Base-by-base conservation (phyloP, 2,797 vertebrate species). In the Borostomias antarcticus region DNA sequence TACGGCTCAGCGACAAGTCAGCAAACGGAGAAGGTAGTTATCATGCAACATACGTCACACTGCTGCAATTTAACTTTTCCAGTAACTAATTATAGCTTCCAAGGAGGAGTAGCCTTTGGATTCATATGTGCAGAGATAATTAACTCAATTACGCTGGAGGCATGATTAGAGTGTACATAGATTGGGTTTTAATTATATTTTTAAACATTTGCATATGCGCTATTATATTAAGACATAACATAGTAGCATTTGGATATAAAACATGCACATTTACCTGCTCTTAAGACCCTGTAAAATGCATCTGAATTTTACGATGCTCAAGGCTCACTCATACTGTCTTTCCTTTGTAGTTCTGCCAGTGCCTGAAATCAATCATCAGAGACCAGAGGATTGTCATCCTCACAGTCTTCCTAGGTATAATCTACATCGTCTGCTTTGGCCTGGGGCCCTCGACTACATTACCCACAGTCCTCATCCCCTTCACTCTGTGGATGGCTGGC, bases 401-500 rank as follows among this genome's bases (percentile, higher is more conserved):
- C 17, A 88, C 94, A 0, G 85, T 87, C 32, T 76, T 94, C 15
- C 88, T 97, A 67, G 96, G 96, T 78, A 57, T 96, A 6, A 74
- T 86, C 17, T 93, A 91, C 23, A 93, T 95, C 7, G 15, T 93
- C 60, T 96, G 73, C 71, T 92, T 93, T 3, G 96, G 96, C 25
- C 64, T 94, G 86, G 90, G 89, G 10, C 91, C 92, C 2, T 93
- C 88, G 51, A 95, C 94, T 26, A 91, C 94, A 0, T 85, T 98
- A 58, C 94, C 94, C 66, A 95, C 95, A 11, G 79, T 97, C 69
- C 81, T 97, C 10, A 84, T 98, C 68, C 92, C 95, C 2, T 97
- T 98, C 79, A 88, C 86, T 8, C 80, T 99, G 58, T 98, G 97
- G 97, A 97, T 98, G 94, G 95, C 93, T 47, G 92, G 96, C 70